Conservation (phyloP, 2,113 vertebrate genomes). For the Dicerorhinus sumatrensis region DNA sequence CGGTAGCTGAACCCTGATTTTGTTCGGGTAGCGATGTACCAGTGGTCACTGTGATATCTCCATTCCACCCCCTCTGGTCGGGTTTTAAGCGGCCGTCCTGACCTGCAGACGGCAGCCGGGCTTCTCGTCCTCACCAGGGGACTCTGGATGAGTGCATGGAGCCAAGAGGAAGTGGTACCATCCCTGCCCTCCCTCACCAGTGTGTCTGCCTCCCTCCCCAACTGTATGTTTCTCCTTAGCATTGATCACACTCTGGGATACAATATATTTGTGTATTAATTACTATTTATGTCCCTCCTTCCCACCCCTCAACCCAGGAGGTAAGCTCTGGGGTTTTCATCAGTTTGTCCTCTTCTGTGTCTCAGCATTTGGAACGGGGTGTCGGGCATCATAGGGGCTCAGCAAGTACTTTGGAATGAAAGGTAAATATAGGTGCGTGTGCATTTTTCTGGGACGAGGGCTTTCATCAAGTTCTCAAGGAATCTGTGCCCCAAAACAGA, state of each 20-base stretch:
- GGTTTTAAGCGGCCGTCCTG: neutral
- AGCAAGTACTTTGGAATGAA: too few species aligned
- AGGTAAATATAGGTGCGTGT: rapidly evolving
- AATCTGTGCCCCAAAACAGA: neutral
- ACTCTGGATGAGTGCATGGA: neutral
- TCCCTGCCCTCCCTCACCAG: neutral
- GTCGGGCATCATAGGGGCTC: neutral
- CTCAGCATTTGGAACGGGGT: too few species aligned
- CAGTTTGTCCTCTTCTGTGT: neutral
- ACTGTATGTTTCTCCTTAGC: neutral
- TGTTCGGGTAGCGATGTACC: neutral
- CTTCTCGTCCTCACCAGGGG: neutral
- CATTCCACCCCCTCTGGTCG: neutral
- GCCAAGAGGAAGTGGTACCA: neutral
- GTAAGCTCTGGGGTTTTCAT: neutral
- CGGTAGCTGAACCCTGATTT: neutral
- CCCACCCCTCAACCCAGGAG: neutral
- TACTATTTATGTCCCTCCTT: neutral
- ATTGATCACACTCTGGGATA: neutral
- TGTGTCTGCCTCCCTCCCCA: neutral
- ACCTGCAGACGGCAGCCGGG: neutral
- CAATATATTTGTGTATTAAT: neutral
- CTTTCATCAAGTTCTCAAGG: neutral
- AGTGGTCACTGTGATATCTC: neutral
- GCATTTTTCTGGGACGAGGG: neutral